Evolutionary conservation across 1,140 invertebrate species (phyloP).

Genomic region (Temnothorax longispinosus): DNA sequence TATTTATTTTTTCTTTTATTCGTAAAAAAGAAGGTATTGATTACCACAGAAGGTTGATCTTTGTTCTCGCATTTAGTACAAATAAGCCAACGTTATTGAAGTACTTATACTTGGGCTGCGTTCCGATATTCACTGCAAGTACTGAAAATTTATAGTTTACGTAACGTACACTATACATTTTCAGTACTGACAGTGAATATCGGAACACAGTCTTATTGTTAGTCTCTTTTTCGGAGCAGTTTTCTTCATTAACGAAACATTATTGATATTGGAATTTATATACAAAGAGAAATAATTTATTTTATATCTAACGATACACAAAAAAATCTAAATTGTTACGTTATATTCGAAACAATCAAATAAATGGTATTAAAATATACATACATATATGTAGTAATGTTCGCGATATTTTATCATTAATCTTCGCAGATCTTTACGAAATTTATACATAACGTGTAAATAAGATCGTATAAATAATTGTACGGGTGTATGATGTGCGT

Average conservation of each 20-base stretch:
- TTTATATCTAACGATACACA: constrained; percentile 68
- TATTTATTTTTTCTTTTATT: constrained; percentile 61
- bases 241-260: neutral
- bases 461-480: constrained; percentile 68
- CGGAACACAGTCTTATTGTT: too few species aligned
- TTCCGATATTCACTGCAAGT: too few species aligned
- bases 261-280: neutral
- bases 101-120: neutral
- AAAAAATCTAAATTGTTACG: constrained; percentile 39
- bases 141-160: too few species aligned
- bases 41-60: neutral
- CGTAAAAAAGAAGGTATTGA: neutral
- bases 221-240: neutral
- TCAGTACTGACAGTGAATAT: too few species aligned
- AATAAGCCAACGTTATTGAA: neutral
- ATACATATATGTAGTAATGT: neutral
- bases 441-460: constrained; percentile 46
- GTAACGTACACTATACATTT: too few species aligned
- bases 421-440: constrained; percentile 46
- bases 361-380: constrained; percentile 31
- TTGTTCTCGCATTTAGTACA: constrained; percentile 26
- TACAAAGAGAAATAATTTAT: constrained; percentile 81
- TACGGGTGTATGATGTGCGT: constrained; percentile 16
- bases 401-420: constrained; percentile 37
- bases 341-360: constrained; percentile 44